phyloP scores from a whole-genome alignment of 2,888 invertebrate genomes.

The Macropis europaea region DNA sequence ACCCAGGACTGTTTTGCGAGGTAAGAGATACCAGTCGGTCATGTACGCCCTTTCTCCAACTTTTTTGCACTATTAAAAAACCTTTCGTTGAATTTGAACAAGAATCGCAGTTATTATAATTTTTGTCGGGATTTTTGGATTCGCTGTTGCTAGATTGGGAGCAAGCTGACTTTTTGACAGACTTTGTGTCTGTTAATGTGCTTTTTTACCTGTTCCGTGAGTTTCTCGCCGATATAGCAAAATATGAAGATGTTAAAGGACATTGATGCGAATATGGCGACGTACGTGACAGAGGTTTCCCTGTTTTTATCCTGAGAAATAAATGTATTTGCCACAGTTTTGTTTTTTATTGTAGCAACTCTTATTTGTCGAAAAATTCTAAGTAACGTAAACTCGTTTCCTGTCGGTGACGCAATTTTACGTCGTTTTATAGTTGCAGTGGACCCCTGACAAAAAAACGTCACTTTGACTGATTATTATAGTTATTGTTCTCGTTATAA shows the following conservation, averaged over 20 bases:
- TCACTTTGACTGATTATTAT: too few relatives aligned
- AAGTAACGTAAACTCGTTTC: too few relatives aligned
- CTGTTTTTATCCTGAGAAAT: constrained; percentile 15
- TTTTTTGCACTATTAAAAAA: constrained; percentile 59
- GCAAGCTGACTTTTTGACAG: background rate
- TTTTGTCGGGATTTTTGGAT: background rate
- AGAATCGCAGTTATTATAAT: too few relatives aligned
- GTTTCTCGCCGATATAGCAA: constrained; percentile 66
- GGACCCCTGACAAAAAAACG: too few relatives aligned
- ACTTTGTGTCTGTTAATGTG: too few relatives aligned
- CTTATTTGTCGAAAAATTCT: too few relatives aligned
- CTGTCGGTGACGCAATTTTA: too few relatives aligned
- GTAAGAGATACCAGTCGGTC: constrained; percentile 62
- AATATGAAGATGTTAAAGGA: constrained; percentile 72
- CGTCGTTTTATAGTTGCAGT: too few relatives aligned
- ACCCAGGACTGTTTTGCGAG: constrained; percentile 41
- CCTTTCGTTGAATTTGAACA: too few relatives aligned
- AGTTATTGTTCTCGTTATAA: too few relatives aligned
- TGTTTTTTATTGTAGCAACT: too few relatives aligned
- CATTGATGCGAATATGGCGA: constrained; percentile 57
- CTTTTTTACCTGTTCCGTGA: constrained; percentile 55
- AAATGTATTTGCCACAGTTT: background rate
- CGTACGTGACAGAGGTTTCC: background rate
- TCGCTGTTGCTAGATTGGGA: background rate
- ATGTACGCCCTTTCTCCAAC: constrained; percentile 62